Evolutionary conservation across 2,888 invertebrate species (phyloP).

Genomic region (Melikaiella ostensackeni): DNA sequence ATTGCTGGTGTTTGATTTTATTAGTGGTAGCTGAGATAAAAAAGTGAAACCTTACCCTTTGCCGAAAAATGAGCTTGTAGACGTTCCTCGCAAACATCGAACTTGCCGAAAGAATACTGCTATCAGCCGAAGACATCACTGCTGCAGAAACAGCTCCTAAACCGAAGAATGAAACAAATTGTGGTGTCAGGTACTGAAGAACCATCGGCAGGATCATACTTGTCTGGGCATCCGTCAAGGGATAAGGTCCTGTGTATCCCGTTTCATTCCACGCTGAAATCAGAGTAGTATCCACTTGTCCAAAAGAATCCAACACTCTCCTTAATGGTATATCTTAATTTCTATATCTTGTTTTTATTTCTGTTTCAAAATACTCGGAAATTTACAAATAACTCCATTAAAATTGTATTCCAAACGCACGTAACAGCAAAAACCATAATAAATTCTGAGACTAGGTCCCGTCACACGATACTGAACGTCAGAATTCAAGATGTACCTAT

Average conservation of each 20-base stretch:
- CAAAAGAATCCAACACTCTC: not conserved
- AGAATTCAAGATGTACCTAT: constrained; percentile 13
- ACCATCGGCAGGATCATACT: constrained; percentile 98
- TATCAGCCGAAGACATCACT: constrained; percentile 99
- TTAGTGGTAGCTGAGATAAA: not conserved
- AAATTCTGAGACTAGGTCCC: not conserved
- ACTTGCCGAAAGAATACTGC: constrained; percentile 97
- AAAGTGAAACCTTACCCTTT: constrained; percentile 81
- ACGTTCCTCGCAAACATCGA: constrained; percentile 99
- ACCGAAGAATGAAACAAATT: constrained; percentile 97
- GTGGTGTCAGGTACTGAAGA: constrained; percentile 96
- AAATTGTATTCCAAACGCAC: constrained; percentile 2
- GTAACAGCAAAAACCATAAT: not conserved
- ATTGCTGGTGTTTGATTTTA: not conserved
- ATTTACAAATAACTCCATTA: not conserved
- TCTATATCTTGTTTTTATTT: not conserved
- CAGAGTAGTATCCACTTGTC: constrained; percentile 37
- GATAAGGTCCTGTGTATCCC: constrained; percentile 86
- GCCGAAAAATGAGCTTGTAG: constrained; percentile 97
- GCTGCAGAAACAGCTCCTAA: constrained; percentile 99
- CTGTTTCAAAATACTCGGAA: too few species aligned
- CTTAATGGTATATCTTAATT: not conserved
- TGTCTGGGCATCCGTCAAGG: constrained; percentile 87
- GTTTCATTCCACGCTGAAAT: constrained; percentile 96
- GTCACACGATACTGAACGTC: not conserved